These are phyloP conservation scores for Philereme vetulata DNA, from an alignment of 2,888 invertebrate species.

Conservation along the genomic window DNA sequence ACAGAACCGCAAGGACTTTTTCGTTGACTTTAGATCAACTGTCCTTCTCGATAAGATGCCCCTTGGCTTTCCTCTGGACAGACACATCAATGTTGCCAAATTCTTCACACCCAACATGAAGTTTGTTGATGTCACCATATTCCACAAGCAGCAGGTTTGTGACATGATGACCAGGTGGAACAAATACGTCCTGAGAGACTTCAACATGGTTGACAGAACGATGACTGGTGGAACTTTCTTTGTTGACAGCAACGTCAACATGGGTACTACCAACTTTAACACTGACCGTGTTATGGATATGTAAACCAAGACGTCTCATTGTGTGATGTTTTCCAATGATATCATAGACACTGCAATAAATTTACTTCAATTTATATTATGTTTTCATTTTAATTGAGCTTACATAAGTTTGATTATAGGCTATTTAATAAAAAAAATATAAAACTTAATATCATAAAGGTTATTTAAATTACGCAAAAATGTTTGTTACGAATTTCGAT, in stretches of 20 bases:
- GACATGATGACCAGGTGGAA: conserved; percentile 76
- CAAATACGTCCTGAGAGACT: conserved; percentile 65
- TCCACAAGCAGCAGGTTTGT: conserved; percentile 81
- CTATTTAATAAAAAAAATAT: too few species aligned
- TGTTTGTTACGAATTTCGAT: too few species aligned
- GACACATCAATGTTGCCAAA: conserved; percentile 81
- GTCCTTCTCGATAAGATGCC: conserved; percentile 85
- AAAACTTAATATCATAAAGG: too few species aligned
- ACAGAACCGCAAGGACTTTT: conserved; percentile 71
- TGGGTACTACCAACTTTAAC: conserved; percentile 14
- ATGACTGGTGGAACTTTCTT: conserved; percentile 61
- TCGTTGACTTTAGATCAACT: conserved; percentile 67
- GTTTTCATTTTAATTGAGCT: too few species aligned
- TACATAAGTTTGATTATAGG: too few species aligned
- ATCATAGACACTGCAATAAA: too few species aligned
- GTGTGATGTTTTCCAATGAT: too few species aligned
- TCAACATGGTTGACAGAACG: conserved; percentile 56
- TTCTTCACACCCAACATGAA: conserved; percentile 88
- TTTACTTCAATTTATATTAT: too few species aligned
- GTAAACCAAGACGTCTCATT: conserved; percentile 1
- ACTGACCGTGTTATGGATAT: conserved; percentile 17
- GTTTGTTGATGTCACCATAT: conserved; percentile 86
- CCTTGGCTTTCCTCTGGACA: conserved; percentile 90
- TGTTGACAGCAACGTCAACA: conserved; percentile 58
- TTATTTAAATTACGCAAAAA: too few species aligned